Base-by-base conservation (phyloP, 2,113 vertebrate species). In the Oreochromis niloticus region DNA sequence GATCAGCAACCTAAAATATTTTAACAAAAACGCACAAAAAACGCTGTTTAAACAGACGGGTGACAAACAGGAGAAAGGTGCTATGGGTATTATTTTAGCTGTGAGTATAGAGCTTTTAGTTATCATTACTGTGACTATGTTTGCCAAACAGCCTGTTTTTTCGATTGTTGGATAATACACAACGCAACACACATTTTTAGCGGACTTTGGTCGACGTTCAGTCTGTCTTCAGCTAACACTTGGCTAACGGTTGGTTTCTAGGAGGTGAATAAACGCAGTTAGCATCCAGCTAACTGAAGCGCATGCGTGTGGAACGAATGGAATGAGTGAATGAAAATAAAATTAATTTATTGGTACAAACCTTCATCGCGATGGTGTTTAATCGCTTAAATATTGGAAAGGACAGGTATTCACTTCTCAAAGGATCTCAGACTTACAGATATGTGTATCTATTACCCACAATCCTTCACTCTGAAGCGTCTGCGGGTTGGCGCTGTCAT, bases 401-500 rank as follows among this genome's bases (percentile, higher is more conserved):
- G 3, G 24, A 56, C n/a, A 9, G 17, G 4, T 9, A 1, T 66
- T 59, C 88, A 80, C 41, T 22, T 36, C 5, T 80, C 34, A 75
- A 43, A 54, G 50, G 34, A 86, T 83, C 81, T 81, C 54, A 48
- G 13, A 56, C 9, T 78, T 9, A 16, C 2, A 14, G 81, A 56
- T 80, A n/a, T 83, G 12, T 9, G 5, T 82, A 14, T 81, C 9
- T 10, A 12, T 83, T 85, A 94, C 94, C 95, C 95, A 95, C 73
- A 88, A 95, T 94, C 90, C 94, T 68, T 92, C 88, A 63, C 91
- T 89, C 54, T 32, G 6, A 88, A 93, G 96, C 96, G 92, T 96
- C 95, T 85, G 41, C 57, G 46, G 88, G 85, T 92, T 81, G 61
- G 92, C 93, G 94, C 92, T 96, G 91, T 85, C 94, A 93, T 93